Evolutionary conservation across 2,888 invertebrate genomes (phyloP).

Genomic region (Invenusta paracnida): DNA sequence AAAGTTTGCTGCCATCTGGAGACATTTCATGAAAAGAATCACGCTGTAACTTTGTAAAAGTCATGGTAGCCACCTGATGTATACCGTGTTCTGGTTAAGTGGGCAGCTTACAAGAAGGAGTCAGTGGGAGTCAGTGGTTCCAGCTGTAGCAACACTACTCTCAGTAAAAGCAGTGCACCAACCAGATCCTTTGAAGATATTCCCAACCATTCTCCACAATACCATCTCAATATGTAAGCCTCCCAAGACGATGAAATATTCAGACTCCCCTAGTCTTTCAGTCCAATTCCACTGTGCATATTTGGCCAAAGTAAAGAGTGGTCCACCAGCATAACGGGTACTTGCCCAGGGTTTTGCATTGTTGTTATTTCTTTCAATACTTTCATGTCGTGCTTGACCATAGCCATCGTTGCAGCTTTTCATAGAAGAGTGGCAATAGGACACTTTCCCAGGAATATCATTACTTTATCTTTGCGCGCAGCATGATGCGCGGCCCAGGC

Average conservation of each 20-base stretch:
- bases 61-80: background rate
- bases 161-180: background rate
- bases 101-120: background rate
- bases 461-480: background rate
- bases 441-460: background rate
- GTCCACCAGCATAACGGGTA: background rate
- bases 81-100: background rate
- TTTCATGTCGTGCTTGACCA: constrained; percentile 41
- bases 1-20: background rate
- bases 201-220: background rate
- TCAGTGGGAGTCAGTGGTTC: background rate
- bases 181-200: background rate
- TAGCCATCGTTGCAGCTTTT: constrained; percentile 41
- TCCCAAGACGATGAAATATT: background rate
- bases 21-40: background rate
- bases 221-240: background rate
- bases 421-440: constrained; percentile 42
- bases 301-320: constrained; percentile 2
- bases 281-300: constrained; percentile 25
- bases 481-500: constrained; percentile 39
- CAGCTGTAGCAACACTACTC: background rate
- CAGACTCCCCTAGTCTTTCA: background rate
- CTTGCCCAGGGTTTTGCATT: background rate
- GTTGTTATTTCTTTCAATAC: constrained; percentile 23
- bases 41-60: background rate